These are phyloP conservation scores for Grapholita molesta DNA, from an alignment of 1,140 invertebrate genomes.

Conservation along the genomic window DNA sequence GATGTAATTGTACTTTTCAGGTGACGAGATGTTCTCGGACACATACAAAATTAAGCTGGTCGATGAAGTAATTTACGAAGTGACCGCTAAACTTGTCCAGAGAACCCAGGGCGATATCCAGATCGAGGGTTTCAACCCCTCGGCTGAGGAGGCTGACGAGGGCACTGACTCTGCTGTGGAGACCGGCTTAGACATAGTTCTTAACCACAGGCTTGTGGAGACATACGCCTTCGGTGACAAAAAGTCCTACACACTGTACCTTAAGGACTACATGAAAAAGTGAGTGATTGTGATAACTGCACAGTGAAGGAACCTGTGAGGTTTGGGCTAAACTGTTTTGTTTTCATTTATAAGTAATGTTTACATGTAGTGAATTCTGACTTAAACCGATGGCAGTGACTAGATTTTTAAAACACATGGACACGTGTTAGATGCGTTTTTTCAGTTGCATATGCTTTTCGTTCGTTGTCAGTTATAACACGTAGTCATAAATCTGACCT, in stretches of 20 bases:
- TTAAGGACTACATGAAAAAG: constrained; percentile 99
- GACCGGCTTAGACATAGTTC: constrained; percentile 93
- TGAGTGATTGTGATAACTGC: constrained; percentile 72
- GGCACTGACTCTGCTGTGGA: constrained; percentile 86
- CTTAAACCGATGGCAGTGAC: not conserved
- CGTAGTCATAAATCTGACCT: not conserved
- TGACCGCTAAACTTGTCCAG: constrained; percentile 91
- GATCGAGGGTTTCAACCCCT: constrained; percentile 94
- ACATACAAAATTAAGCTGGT: constrained; percentile 96
- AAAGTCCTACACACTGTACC: constrained; percentile 93
- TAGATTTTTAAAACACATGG: not conserved
- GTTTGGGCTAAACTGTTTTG: constrained; percentile 2
- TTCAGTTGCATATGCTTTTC: not conserved
- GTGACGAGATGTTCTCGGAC: constrained; percentile 99
- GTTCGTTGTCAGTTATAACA: not conserved
- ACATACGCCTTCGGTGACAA: constrained; percentile 92
- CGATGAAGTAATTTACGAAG: constrained; percentile 97
- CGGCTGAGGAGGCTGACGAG: constrained; percentile 94
- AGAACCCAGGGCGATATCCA: constrained; percentile 88
- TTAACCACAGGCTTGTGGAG: constrained; percentile 94
- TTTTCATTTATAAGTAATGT: not conserved
- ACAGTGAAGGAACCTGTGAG: not conserved
- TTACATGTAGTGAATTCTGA: not conserved
- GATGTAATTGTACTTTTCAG: constrained; percentile 76
- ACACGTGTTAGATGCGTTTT: not conserved